phyloP scores from a whole-genome alignment of 2,888 invertebrate genomes.

The Hirudinaria manillensis region DNA sequence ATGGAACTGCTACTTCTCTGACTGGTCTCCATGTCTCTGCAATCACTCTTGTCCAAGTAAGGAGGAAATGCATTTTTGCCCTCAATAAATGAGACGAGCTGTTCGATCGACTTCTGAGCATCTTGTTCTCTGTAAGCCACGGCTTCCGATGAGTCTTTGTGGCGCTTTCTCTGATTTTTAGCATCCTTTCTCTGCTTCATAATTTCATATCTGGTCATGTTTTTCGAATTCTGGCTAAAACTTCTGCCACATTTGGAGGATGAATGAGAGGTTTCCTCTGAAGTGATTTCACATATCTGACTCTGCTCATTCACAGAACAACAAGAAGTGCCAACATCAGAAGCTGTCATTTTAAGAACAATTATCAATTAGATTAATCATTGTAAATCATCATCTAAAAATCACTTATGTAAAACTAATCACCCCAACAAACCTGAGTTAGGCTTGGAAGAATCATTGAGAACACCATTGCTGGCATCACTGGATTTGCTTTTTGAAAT shows the following conservation, averaged over 20 bases:
- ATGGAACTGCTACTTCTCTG: not conserved
- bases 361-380: no score
- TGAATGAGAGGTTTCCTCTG: not conserved
- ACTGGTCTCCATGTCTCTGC: not conserved
- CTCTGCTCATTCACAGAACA: not conserved
- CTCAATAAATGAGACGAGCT: conserved; percentile 14
- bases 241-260: not conserved
- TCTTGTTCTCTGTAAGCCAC: not conserved
- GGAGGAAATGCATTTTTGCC: not conserved
- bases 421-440: not conserved
- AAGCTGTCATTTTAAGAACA: no score
- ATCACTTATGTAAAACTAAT: not conserved
- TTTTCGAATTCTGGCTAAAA: not conserved
- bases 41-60: not conserved
- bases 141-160: not conserved
- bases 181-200: conserved; percentile 12
- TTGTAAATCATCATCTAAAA: no score
- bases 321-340: not conserved
- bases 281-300: not conserved
- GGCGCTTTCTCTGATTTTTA: conserved; percentile 7
- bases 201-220: not conserved
- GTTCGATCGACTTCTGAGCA: conserved; percentile 6
- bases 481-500: not conserved
- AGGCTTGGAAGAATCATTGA: not conserved
- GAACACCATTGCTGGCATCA: not conserved